A percentile compares a stretch with the other conserved stretches of the same genome.
These are phyloP conservation scores for Drosophila koepferae DNA, from an alignment of 2,888 invertebrate genomes.

Conservation along the genomic window DNA sequence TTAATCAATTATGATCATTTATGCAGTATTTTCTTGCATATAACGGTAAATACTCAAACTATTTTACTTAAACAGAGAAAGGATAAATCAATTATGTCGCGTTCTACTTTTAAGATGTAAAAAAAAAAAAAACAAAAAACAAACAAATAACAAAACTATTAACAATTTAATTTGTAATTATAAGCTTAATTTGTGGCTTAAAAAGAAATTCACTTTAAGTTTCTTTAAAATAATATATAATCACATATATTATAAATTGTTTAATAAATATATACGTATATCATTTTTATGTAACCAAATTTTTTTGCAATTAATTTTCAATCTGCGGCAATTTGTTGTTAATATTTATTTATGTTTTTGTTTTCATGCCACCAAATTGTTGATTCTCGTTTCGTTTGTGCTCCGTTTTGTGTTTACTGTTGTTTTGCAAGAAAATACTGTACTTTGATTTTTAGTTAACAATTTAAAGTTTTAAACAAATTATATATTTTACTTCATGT, in stretches of 20 bases:
- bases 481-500: not conserved
- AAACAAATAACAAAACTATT: conserved; percentile 5
- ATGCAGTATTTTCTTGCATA: conserved; percentile 81
- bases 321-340: conserved; percentile 37
- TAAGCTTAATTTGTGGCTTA: conserved; percentile 58
- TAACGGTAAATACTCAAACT: conserved; percentile 51
- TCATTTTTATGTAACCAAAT: conserved; percentile 74
- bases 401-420: conserved; percentile 22
- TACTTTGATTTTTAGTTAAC: conserved; percentile 14
- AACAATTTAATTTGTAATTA: conserved; percentile 44
- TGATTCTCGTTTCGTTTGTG: conserved; percentile 39
- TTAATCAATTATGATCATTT: conserved; percentile 20
- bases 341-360: conserved; percentile 22
- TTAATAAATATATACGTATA: conserved; percentile 75
- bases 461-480: not conserved
- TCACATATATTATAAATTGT: conserved; percentile 66
- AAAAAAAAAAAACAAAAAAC: conserved; percentile 19
- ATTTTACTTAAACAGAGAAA: conserved; percentile 36
- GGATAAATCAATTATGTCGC: conserved; percentile 37
- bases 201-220: conserved; percentile 59
- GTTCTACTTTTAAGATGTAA: conserved; percentile 53
- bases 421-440: conserved; percentile 76
- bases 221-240: conserved; percentile 72
- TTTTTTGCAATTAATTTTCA: conserved; percentile 48
- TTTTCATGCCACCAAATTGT: conserved; percentile 28